These are phyloP conservation scores for Pantherophis alleghaniensis DNA, from an alignment of 2,797 vertebrate genomes.

Conservation along the genomic window DNA sequence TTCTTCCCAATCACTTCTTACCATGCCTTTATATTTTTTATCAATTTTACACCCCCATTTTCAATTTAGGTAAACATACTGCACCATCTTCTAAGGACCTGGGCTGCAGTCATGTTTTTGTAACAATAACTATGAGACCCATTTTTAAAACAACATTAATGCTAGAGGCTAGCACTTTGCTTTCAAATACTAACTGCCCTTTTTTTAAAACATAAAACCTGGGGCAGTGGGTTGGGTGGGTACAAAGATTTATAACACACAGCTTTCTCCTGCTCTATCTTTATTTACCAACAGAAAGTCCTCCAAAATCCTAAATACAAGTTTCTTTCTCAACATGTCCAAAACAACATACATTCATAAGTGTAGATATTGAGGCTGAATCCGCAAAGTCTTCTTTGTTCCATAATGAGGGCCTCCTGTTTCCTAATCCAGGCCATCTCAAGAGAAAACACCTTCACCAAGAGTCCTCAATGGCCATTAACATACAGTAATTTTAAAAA, in stretches of 20 bases:
- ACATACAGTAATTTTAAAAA: neutral
- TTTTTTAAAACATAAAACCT: neutral
- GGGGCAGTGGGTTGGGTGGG: neutral
- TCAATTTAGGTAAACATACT: neutral
- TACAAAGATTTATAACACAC: neutral
- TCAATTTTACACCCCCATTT: neutral
- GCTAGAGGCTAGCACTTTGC: neutral
- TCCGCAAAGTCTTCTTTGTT: neutral
- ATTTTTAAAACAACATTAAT: neutral
- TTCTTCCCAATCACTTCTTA: neutral
- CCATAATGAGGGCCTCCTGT: too few relatives aligned
- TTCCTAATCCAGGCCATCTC: neutral
- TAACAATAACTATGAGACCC: neutral
- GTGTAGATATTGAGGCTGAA: neutral
- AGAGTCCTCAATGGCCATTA: neutral
- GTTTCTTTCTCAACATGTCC: neutral
- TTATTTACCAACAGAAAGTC: neutral
- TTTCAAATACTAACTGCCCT: neutral
- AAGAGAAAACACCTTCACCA: neutral
- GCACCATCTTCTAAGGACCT: neutral
- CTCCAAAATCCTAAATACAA: neutral
- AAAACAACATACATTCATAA: neutral
- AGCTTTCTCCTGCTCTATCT: neutral
- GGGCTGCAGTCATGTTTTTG: neutral
- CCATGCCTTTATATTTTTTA: neutral